Evolutionary conservation across 2,113 vertebrate genomes (phyloP).

Genomic region (Aldabrachelys gigantea): DNA sequence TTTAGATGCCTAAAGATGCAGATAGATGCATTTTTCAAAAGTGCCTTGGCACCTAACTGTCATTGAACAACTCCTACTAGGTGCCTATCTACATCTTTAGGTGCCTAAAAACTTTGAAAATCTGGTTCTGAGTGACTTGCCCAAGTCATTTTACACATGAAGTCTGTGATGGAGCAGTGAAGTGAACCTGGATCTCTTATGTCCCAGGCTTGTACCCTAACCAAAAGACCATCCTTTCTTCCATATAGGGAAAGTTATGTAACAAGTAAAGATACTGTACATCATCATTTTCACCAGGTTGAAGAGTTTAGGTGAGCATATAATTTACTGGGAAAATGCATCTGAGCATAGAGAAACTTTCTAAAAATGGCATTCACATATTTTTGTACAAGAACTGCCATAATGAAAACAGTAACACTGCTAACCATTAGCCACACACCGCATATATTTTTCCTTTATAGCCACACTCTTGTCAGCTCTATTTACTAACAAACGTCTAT

Average conservation of each 20-base stretch:
- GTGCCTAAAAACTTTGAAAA: not conserved
- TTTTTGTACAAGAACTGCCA: not conserved
- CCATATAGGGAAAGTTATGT: not conserved
- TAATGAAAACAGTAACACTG: not conserved
- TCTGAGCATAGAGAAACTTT: not conserved
- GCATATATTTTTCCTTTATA: not conserved
- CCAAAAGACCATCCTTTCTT: not conserved
- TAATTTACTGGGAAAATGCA: not conserved
- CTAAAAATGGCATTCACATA: not conserved
- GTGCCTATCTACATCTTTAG: not conserved
- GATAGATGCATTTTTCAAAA: not conserved
- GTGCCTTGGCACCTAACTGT: not conserved
- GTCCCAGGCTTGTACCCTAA: too few relatives aligned
- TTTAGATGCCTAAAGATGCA: not conserved
- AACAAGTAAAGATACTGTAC: not conserved
- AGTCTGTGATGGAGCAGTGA: not conserved
- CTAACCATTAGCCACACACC: not conserved
- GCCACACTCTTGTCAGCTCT: not conserved
- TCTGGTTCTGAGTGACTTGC: not conserved
- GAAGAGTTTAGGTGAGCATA: not conserved
- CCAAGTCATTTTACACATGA: not conserved
- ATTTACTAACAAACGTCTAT: not conserved
- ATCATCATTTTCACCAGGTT: accelerated
- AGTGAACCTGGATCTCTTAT: not conserved
- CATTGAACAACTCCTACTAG: not conserved